Conservation (phyloP, 1,140 invertebrate genomes). For the Homalodisca vitripennis region DNA sequence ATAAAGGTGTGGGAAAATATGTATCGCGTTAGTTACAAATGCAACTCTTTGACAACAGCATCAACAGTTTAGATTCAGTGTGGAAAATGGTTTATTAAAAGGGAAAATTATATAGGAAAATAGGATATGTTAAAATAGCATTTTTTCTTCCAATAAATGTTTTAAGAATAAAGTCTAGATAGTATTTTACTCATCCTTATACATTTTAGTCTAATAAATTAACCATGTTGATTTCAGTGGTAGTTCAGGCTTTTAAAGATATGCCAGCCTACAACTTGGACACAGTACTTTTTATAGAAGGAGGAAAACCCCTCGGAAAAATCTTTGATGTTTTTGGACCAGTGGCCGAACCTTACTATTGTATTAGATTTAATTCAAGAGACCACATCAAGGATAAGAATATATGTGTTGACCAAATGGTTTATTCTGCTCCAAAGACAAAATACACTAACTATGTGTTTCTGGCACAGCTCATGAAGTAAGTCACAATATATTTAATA, state of each 20-base stretch:
- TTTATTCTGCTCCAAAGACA: conserved; percentile 76
- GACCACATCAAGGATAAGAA: conserved; percentile 67
- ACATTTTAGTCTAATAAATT: conserved; percentile 4
- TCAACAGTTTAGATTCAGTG: too few species aligned
- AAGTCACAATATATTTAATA: too few species aligned
- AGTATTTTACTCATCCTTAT: neutral
- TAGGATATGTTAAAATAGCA: too few species aligned
- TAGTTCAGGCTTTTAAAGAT: conserved; percentile 64
- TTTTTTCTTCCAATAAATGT: too few species aligned
- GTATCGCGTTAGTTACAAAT: too few species aligned
- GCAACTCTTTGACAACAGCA: too few species aligned
- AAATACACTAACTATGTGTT: conserved; percentile 75
- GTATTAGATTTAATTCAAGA: conserved; percentile 76
- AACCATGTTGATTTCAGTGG: conserved; percentile 56
- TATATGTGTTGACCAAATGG: conserved; percentile 62
- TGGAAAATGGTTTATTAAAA: too few species aligned
- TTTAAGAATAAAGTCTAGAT: too few species aligned
- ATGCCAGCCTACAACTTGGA: conserved; percentile 80
- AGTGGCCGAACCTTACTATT: conserved; percentile 75
- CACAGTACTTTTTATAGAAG: conserved; percentile 76
- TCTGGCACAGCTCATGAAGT: conserved; percentile 67
- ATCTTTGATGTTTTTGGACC: conserved; percentile 90
- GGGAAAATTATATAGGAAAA: too few species aligned
- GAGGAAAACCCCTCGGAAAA: conserved; percentile 69
- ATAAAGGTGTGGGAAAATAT: too few species aligned